Percentiles rank a stretch among this genome's conserved stretches.
These are phyloP conservation scores for Laspeyria flexula DNA, from an alignment of 2,888 invertebrate genomes.

Conservation along the genomic window DNA sequence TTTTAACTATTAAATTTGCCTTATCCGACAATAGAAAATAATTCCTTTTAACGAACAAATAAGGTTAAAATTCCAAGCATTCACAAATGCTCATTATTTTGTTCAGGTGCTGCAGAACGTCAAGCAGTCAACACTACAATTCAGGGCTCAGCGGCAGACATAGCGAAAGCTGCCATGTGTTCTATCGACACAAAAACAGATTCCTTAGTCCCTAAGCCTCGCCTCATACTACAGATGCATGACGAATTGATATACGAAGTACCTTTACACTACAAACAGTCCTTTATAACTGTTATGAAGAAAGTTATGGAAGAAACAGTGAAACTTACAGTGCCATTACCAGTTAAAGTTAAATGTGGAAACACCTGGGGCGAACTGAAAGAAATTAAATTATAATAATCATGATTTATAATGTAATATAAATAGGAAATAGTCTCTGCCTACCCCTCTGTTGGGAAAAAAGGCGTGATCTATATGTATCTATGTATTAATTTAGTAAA, in stretches of 20 bases:
- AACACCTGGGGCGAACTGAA: constrained; percentile 90
- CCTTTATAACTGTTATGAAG: constrained; percentile 88
- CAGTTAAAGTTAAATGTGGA: constrained; percentile 94
- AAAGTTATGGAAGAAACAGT: constrained; percentile 93
- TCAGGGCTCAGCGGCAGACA: constrained; percentile 98
- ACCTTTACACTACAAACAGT: constrained; percentile 81
- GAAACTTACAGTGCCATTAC: constrained; percentile 91
- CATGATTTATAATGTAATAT: too few species aligned
- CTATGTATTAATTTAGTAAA: too few species aligned
- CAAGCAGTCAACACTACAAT: constrained; percentile 98
- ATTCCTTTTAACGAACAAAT: too few species aligned
- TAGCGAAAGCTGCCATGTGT: constrained; percentile 96
- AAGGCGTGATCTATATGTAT: too few species aligned
- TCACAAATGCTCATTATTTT: neutral
- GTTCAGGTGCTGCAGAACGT: constrained; percentile 93
- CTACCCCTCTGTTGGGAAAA: too few species aligned
- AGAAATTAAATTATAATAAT: constrained; percentile 56
- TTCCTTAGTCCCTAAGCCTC: constrained; percentile 72
- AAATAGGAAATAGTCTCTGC: too few species aligned
- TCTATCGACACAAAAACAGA: constrained; percentile 87
- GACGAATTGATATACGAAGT: constrained; percentile 99
- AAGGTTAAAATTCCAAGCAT: neutral
- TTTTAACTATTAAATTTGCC: too few species aligned
- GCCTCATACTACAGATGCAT: constrained; percentile 95
- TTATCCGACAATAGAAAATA: too few species aligned